Evolutionary conservation across 2,797 vertebrate species (phyloP).

Genomic region (Capromys pilorides): DNA sequence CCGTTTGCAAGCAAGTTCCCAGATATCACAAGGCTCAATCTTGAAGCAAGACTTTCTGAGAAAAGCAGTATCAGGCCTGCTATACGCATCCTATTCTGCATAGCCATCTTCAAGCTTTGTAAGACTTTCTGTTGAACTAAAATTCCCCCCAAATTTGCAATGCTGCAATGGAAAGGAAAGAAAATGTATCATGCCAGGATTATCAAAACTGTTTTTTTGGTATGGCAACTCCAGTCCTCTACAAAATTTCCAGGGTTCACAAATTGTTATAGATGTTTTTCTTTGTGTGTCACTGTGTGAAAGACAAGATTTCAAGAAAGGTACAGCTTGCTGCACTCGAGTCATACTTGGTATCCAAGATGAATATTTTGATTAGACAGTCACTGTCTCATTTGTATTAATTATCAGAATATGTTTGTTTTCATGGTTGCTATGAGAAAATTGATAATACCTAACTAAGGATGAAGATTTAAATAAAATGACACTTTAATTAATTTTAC

Average conservation of each 20-base stretch:
- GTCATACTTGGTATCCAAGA: background rate
- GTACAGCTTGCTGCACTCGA: background rate
- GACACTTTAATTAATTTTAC: constrained; percentile 24
- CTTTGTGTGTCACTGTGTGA: background rate
- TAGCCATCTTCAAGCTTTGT: background rate
- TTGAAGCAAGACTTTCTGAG: background rate
- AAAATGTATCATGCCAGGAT: background rate
- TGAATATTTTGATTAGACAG: background rate
- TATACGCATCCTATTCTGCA: background rate
- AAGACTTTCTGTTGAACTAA: background rate
- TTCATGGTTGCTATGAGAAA: constrained; percentile 37
- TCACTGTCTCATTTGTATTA: background rate
- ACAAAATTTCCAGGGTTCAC: background rate
- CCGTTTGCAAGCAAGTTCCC: background rate
- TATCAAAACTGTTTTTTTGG: background rate
- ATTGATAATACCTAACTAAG: background rate
- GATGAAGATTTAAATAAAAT: constrained; percentile 30
- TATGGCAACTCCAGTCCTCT: background rate
- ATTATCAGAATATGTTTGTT: background rate
- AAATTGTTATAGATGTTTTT: constrained; percentile 2
- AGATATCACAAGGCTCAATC: background rate
- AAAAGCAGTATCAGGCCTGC: background rate
- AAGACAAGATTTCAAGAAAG: background rate
- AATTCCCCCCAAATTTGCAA: background rate
- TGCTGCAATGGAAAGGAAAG: background rate